Evolutionary conservation across 2,797 vertebrate genomes (phyloP).

Genomic region (Sebastes alutus): DNA sequence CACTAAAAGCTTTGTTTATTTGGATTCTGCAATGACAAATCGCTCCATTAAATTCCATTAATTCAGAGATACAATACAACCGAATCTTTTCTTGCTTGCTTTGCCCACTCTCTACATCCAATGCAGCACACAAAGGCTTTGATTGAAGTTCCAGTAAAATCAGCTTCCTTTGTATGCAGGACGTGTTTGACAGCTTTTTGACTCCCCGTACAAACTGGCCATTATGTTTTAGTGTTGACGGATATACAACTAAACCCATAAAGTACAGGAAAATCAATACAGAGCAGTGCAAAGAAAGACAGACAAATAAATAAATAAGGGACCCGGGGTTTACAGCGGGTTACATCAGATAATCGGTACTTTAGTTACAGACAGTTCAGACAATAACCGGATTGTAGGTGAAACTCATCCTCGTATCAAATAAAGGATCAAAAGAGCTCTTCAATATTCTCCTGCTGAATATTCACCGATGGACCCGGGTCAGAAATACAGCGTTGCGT

Average conservation of each 20-base stretch:
- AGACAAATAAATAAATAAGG: neutral
- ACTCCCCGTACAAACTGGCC: neutral
- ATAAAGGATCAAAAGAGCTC: constrained; percentile 30
- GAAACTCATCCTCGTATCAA: constrained; percentile 15
- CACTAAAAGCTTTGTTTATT: neutral
- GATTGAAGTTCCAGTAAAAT: neutral
- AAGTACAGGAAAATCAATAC: neutral
- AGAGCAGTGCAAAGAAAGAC: neutral
- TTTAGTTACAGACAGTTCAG: constrained; percentile 4
- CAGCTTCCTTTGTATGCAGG: neutral
- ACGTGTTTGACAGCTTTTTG: constrained; percentile 5
- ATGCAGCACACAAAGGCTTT: neutral
- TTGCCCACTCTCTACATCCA: neutral
- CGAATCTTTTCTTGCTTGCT: neutral
- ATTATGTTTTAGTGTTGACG: neutral
- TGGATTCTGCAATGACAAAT: neutral
- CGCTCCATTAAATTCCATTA: constrained; percentile 1
- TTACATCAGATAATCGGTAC: constrained; percentile 36
- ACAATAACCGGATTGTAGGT: constrained; percentile 9
- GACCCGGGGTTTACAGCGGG: constrained; percentile 14
- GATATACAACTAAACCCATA: neutral
- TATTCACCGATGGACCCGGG: constrained; percentile 14
- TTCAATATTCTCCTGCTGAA: neutral
- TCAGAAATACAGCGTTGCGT: neutral
- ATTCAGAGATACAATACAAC: neutral